Percentiles rank a stretch among this genome's conserved stretches.
phyloP scores from a whole-genome alignment of 2,888 invertebrate genomes.

The Napeogenes inachia region DNA sequence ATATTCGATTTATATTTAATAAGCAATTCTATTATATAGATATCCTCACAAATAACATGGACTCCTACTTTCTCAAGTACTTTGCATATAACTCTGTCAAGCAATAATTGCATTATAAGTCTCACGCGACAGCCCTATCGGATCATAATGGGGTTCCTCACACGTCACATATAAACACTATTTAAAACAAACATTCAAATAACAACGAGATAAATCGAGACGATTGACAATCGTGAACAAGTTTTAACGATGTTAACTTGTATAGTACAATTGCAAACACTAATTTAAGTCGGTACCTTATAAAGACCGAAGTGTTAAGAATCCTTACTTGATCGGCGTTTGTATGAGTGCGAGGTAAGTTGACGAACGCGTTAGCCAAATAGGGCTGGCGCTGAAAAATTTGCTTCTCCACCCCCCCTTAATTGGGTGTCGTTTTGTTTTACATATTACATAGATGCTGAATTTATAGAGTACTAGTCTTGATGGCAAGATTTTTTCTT shows the following conservation, averaged over 20 bases:
- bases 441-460: conserved; percentile 32
- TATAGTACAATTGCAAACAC: conserved; percentile 69
- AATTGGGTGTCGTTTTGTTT: conserved; percentile 70
- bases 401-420: conserved; percentile 71
- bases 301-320: conserved; percentile 69
- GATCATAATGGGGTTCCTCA: conserved; percentile 21
- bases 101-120: conserved; percentile 11
- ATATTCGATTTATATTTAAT: too few species aligned
- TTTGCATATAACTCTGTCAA: background rate
- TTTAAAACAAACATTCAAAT: conserved; percentile 41
- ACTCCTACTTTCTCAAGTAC: conserved; percentile 12
- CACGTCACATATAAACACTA: conserved; percentile 35
- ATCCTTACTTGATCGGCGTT: conserved; percentile 73
- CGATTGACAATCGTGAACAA: conserved; percentile 59
- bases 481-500: background rate
- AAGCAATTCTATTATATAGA: conserved; percentile 16
- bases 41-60: conserved; percentile 25
- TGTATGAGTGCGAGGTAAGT: conserved; percentile 66
- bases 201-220: conserved; percentile 54
- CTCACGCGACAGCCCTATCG: conserved; percentile 11
- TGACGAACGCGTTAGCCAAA: conserved; percentile 70
- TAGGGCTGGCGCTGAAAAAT: conserved; percentile 74
- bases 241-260: conserved; percentile 47
- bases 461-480: background rate
- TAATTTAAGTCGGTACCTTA: conserved; percentile 74